phyloP scores from a whole-genome alignment of 2,888 invertebrate species.

The Bursaphelenchus okinawaensis region DNA sequence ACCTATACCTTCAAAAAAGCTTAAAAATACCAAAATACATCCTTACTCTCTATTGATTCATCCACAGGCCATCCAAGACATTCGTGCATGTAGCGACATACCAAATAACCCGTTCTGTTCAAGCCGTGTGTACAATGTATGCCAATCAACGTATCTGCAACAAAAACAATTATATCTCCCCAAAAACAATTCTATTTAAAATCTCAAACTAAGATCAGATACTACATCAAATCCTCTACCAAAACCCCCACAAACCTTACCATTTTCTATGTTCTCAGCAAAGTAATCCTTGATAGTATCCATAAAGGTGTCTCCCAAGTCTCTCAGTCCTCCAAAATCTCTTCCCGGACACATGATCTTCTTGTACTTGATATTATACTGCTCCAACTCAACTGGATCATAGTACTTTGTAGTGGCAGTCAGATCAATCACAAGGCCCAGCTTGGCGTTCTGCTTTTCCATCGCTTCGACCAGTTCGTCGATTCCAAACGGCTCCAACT shows the following conservation, averaged over 20 bases:
- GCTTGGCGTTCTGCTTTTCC: slow-evolving; percentile 18
- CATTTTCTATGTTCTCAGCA: slow-evolving; percentile 11
- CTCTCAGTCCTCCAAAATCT: slow-evolving; percentile 15
- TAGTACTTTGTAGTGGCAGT: slow-evolving; percentile 60
- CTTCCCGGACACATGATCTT: slow-evolving; percentile 26
- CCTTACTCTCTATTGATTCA: slow-evolving; percentile 45
- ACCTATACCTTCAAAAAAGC: not conserved
- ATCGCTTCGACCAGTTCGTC: slow-evolving; percentile 1
- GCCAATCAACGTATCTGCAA: slow-evolving; percentile 60
- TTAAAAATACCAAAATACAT: not conserved
- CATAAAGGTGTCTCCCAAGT: slow-evolving; percentile 13
- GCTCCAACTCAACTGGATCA: slow-evolving; percentile 26
- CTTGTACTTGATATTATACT: slow-evolving; percentile 20
- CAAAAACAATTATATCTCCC: not conserved
- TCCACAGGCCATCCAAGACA: slow-evolving; percentile 39
- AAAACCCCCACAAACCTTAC: slow-evolving; percentile 8
- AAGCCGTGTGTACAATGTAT: slow-evolving; percentile 64
- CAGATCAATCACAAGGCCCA: slow-evolving; percentile 61
- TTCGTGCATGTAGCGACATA: slow-evolving; percentile 60
- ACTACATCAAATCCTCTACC: not conserved
- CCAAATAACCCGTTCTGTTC: slow-evolving; percentile 62
- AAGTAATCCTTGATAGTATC: slow-evolving; percentile 19
- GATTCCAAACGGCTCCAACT: slow-evolving; percentile 1
- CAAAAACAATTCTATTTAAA: not conserved
- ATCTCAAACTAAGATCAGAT: not conserved